Percentiles rank a stretch among this genome's conserved stretches.
phyloP scores from a whole-genome alignment of 2,888 invertebrate genomes.

The Polietes domitor region DNA sequence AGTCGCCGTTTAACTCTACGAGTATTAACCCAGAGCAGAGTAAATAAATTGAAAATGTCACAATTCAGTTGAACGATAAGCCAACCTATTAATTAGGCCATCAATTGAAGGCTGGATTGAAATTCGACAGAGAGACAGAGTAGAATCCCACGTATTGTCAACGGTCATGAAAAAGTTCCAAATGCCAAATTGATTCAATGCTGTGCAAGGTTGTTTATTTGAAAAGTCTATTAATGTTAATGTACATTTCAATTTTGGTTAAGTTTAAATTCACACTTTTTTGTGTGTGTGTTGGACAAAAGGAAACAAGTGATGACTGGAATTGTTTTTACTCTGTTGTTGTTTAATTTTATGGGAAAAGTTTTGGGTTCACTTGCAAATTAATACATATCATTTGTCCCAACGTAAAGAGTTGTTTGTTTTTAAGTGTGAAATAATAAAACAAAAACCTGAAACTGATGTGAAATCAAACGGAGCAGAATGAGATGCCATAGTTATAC shows the following conservation, averaged over 20 bases:
- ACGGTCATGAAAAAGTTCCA: not conserved
- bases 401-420: constrained; percentile 51
- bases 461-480: constrained; percentile 3
- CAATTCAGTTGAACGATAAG: not conserved
- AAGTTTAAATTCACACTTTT: constrained; percentile 10
- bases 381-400: constrained; percentile 65
- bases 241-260: not conserved
- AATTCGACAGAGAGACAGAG: not conserved
- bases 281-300: not conserved
- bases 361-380: constrained; percentile 37
- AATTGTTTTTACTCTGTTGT: not conserved
- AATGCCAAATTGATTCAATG: constrained; percentile 19
- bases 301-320: not conserved
- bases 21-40: not conserved
- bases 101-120: not conserved
- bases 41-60: not conserved
- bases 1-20: not conserved
- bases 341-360: constrained; percentile 13
- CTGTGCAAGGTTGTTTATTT: not conserved
- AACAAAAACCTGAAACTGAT: constrained; percentile 15
- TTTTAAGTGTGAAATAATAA: not conserved
- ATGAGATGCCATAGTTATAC: constrained; percentile 9
- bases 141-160: not conserved
- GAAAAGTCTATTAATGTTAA: constrained; percentile 19
- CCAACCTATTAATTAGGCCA: not conserved